Percentiles rank a stretch among this genome's conserved stretches.
phyloP scores from a whole-genome alignment of 2,888 invertebrate genomes.

The Strigamia transsilvanica region DNA sequence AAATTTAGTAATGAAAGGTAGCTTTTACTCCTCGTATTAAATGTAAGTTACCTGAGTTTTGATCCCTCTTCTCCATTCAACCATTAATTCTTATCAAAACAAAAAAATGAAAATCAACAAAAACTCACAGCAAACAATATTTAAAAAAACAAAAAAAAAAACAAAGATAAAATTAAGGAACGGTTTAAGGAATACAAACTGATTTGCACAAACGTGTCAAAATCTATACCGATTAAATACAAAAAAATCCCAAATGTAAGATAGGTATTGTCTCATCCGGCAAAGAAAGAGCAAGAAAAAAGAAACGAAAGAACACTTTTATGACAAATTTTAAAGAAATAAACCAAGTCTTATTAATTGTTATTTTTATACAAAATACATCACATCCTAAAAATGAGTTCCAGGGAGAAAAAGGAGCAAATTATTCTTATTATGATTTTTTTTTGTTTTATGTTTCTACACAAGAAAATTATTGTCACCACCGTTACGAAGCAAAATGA shows the following conservation, averaged over 20 bases:
- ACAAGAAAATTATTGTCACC: constrained; percentile 5
- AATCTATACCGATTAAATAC: constrained; percentile 4
- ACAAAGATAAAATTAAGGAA: neutral
- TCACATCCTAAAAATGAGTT: neutral
- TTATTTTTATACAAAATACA: constrained; percentile 14
- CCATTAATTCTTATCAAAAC: neutral
- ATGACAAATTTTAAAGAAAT: neutral
- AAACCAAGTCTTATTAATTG: neutral
- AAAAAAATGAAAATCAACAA: neutral
- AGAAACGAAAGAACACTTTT: neutral
- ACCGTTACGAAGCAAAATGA: constrained; percentile 3
- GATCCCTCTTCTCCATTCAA: constrained; percentile 3
- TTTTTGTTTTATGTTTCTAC: neutral
- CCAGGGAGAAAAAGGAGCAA: neutral
- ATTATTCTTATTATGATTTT: neutral
- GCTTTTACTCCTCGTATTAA: neutral
- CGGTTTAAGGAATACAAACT: constrained; percentile 15
- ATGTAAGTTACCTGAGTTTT: constrained; percentile 20
- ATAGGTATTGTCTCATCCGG: neutral
- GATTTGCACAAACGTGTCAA: constrained; percentile 15
- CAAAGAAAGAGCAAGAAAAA: neutral
- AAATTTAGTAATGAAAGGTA: neutral
- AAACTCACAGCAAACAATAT: constrained; percentile 14
- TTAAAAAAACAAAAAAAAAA: neutral
- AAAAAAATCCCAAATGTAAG: constrained; percentile 14